Evolutionary conservation across 2,113 vertebrate genomes (phyloP).

Genomic region (Papio anubis): DNA sequence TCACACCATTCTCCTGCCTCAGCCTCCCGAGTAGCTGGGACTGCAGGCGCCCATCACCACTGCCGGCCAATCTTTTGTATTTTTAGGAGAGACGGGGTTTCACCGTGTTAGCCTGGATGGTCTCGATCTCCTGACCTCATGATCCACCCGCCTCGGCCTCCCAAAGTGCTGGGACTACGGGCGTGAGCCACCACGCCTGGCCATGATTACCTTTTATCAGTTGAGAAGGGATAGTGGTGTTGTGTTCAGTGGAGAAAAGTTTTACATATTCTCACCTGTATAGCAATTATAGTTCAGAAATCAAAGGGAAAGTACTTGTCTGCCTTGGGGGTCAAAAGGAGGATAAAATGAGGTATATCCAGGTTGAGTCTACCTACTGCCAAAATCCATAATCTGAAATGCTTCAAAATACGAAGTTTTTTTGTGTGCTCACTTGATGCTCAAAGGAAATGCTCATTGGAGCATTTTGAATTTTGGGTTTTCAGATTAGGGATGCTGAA

Average conservation of each 20-base stretch:
- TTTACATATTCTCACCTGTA: background rate
- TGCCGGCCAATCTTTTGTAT: too few relatives aligned
- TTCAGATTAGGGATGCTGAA: background rate
- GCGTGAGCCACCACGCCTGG: too few relatives aligned
- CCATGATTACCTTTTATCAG: background rate
- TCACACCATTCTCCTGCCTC: too few relatives aligned
- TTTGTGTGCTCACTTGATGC: background rate
- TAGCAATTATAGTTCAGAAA: background rate
- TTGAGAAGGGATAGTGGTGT: background rate
- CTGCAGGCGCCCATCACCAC: too few relatives aligned
- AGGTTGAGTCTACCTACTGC: background rate
- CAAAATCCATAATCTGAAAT: background rate
- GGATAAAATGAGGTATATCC: background rate
- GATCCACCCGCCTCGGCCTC: too few relatives aligned
- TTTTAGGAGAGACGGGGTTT: too few relatives aligned
- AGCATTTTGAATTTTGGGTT: background rate
- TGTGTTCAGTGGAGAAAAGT: background rate
- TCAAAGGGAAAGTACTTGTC: background rate
- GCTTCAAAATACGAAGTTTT: background rate
- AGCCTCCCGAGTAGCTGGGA: too few relatives aligned
- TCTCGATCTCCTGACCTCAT: too few relatives aligned
- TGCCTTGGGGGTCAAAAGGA: conserved; percentile 50
- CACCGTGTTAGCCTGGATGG: too few relatives aligned
- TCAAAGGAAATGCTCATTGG: background rate
- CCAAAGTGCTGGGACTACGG: too few relatives aligned